A percentile compares a stretch with the other conserved stretches of the same genome.
These are phyloP conservation scores for Phoenicopterus ruber DNA, from an alignment of 2,113 vertebrate genomes.

Conservation along the genomic window DNA sequence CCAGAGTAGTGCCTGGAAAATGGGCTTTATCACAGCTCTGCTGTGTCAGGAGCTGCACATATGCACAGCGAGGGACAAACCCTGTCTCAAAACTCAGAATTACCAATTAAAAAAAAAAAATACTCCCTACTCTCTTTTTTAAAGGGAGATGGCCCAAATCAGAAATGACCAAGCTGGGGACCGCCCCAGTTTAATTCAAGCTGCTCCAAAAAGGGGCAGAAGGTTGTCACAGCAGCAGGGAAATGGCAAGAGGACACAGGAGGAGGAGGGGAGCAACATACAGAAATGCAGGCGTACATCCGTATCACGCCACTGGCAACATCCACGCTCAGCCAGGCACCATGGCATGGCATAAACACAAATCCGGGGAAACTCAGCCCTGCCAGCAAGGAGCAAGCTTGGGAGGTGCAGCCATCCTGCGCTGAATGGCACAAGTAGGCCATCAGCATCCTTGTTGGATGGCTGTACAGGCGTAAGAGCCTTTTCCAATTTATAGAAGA, in stretches of 20 bases:
- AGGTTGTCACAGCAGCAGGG: background rate
- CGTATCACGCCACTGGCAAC: background rate
- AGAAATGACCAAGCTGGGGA: background rate
- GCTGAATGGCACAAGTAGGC: background rate
- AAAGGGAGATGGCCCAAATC: background rate
- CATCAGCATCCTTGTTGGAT: background rate
- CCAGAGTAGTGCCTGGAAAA: background rate
- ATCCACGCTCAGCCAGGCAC: background rate
- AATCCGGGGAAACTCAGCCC: background rate
- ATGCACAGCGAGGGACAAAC: background rate
- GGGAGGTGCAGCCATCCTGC: background rate
- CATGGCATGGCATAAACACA: background rate
- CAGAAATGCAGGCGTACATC: accelerated
- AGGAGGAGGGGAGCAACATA: background rate
- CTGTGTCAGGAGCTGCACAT: background rate
- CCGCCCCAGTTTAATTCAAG: background rate
- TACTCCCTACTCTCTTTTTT: background rate
- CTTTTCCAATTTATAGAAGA: background rate
- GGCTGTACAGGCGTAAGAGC: background rate
- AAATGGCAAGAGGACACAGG: background rate
- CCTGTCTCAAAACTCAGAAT: background rate
- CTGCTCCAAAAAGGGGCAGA: background rate
- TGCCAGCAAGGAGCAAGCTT: background rate
- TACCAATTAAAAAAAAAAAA: background rate
- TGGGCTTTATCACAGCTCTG: background rate